Base-by-base conservation (phyloP, 2,888 invertebrate genomes). In the Pyrochroa serraticornis region DNA sequence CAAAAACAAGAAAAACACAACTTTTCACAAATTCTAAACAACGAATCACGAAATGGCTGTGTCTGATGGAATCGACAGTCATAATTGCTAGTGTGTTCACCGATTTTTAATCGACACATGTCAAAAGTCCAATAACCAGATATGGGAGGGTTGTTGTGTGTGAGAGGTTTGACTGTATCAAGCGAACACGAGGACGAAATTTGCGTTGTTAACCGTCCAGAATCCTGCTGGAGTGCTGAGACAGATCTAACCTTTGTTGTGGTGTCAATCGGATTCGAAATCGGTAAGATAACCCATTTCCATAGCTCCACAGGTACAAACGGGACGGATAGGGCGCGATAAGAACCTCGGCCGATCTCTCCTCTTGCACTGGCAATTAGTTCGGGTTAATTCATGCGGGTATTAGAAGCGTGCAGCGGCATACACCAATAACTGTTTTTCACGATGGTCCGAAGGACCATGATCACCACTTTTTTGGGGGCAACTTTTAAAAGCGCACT, bases 331-430 rank as follows among this genome's bases (percentile, higher is more conserved):
- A 41, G 75, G 75, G 13, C 72, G 71, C 39, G 71, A 75, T 44
- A 76, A 68, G 63, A 75, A 67, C 34, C 74, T 70, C 31, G 72
- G 74, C 8, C 73, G 69, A 62, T 76, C 71, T 57, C 73, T 71
- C 63, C 62, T 72, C 66, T 73, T 71, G 67, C 73, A 72, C 71
- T 72, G 46, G 12, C 38, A 38, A 47, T 47, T 38, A 41, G 33
- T 12, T 39, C 7, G 14, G 41, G 14, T 52, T 52, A 38, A 44
- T 32, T 31, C 10, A 10, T 22, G 22, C 22, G 22, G 22, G 22
- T 37, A 34, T 12, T 31, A n/a, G 14, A n/a, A 38, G 7, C 31
- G 38, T 44, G 44, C 32, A 10, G 52, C 45, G 33, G 13, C 52
- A 51, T 43, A 10, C 3, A 5, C 3, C 22, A 3, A 22, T 22